Base-by-base conservation (phyloP, 2,888 invertebrate species). In the Rhodophaea formosa region DNA sequence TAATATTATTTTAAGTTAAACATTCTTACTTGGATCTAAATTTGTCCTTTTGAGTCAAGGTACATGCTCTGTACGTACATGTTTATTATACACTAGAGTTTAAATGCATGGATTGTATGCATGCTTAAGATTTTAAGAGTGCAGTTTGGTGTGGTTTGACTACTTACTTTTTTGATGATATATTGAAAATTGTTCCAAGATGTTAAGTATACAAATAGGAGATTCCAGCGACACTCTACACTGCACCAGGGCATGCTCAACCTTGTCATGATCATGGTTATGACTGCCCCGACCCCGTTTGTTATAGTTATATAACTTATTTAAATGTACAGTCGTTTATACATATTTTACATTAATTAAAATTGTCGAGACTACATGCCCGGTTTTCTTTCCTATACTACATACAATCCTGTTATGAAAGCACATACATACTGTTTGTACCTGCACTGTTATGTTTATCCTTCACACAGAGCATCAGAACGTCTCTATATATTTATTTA, bases 241-340 rank as follows among this genome's bases (percentile, higher is more conserved):
- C 82, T 83, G 77, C 84, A 84, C 72, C 63, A 81, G 79, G 84
- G 88, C 89, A 89, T 88, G 90, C 84, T 86, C 85, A 83, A 83
- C 79, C 71, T 77, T 23, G 23, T 23, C 23, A 23, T 23, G 23
- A 23, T 23, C 23, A 23, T 75, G 77, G 74, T 82, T 77, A 74
- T 77, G 77, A 77, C 74, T 73, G 77, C 75, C 77, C 75, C 74
- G 64, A 72, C 69, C 72, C 74, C 74, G 77, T 78, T 75, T 80
- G 77, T 82, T 82, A 75, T 70, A 71, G 75, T 70, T 78, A 77
- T 78, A 77, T 79, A 84, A 84, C 82, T 86, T 85, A 86, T 82
- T 78, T 81, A 74, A 83, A 80, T 86, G 83, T 86, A 86, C 86
- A 86, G 86, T 80, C 71, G 80, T 86, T 85, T 85, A 84, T 84